phyloP scores from a whole-genome alignment of 2,888 invertebrate genomes.

The Ochropleura leucogaster region DNA sequence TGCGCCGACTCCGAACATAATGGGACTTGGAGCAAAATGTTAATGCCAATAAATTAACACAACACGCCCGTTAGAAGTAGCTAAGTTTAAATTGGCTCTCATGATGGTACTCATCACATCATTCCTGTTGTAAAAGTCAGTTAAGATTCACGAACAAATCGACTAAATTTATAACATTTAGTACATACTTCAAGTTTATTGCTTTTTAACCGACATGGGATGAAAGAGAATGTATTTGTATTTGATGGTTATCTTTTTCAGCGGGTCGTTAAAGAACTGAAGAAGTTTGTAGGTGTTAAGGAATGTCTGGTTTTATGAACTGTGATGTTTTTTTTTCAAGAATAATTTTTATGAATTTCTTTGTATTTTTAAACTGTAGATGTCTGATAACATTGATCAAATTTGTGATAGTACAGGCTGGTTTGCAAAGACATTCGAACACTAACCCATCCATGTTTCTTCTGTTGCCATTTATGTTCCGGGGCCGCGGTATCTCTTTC shows the following conservation, averaged over 20 bases:
- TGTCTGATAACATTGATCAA: no score
- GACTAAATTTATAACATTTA: conserved; percentile 6
- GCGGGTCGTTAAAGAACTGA: conserved; percentile 10
- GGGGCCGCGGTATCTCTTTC: no score
- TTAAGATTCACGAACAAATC: conserved; percentile 32
- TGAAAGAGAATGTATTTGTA: conserved; percentile 30
- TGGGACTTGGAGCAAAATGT: no score
- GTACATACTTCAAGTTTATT: conserved; percentile 28
- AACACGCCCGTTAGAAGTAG: background rate
- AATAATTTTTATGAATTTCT: background rate
- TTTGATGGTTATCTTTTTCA: conserved; percentile 26
- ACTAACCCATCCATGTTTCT: no score
- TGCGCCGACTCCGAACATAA: no score
- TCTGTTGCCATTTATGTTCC: no score
- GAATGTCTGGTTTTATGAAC: background rate
- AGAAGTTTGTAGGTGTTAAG: background rate
- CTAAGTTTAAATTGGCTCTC: background rate
- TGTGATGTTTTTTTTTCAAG: background rate
- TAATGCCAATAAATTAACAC: background rate
- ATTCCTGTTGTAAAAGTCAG: conserved; percentile 46
- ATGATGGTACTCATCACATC: conserved; percentile 28
- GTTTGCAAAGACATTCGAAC: no score
- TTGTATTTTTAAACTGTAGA: background rate
- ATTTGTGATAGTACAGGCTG: no score
- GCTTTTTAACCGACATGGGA: conserved; percentile 27